These are phyloP conservation scores for Polyploca ridens DNA, from an alignment of 2,888 invertebrate species.

Conservation along the genomic window DNA sequence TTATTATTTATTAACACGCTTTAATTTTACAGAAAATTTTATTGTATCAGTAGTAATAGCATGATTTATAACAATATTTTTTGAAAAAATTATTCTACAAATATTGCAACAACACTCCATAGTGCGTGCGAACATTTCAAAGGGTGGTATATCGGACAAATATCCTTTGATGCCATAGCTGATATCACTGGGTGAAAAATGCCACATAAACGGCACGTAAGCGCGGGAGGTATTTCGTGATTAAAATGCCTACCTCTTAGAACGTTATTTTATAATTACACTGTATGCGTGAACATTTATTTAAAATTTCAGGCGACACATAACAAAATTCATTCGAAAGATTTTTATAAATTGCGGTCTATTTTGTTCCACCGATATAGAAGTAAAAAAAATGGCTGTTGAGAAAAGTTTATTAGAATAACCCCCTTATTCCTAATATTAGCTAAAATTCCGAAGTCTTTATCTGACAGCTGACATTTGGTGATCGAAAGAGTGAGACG, in stretches of 20 bases:
- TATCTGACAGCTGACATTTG: too few relatives aligned
- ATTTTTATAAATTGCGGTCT: background rate
- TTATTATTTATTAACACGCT: too few relatives aligned
- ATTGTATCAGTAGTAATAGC: background rate
- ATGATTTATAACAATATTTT: background rate
- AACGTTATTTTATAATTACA: constrained; percentile 53
- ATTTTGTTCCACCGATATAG: too few relatives aligned
- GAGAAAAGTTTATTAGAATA: too few relatives aligned
- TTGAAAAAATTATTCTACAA: background rate
- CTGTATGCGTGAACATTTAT: constrained; percentile 27
- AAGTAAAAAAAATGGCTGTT: too few relatives aligned
- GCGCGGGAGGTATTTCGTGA: constrained; percentile 62
- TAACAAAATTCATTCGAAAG: background rate
- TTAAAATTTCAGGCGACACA: background rate
- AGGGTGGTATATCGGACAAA: constrained; percentile 32
- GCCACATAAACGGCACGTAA: constrained; percentile 46
- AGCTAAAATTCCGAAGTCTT: too few relatives aligned
- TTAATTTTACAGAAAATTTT: too few relatives aligned
- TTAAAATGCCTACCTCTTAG: constrained; percentile 64
- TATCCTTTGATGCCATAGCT: constrained; percentile 57
- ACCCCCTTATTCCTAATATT: too few relatives aligned
- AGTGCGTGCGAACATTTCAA: constrained; percentile 17
- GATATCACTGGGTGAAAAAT: constrained; percentile 59
- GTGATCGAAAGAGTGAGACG: too few relatives aligned
- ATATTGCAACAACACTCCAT: background rate